phyloP scores from a whole-genome alignment of 2,888 invertebrate species.

The Tribolium freemani region DNA sequence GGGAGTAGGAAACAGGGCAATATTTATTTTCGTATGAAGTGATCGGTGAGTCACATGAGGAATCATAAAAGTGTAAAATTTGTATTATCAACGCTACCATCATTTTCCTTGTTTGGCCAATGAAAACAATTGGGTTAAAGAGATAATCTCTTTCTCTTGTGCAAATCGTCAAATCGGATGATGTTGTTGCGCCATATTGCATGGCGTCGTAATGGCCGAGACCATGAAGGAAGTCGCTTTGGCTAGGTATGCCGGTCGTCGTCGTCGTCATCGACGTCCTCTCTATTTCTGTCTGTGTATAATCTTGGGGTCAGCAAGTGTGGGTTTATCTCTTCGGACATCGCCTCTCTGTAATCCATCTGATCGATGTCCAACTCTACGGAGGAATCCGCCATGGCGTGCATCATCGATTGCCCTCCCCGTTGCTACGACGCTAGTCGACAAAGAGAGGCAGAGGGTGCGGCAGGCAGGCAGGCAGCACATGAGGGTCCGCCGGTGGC shows the following conservation, averaged over 20 bases:
- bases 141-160: slow-evolving; percentile 7
- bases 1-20: background rate
- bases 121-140: slow-evolving; percentile 6
- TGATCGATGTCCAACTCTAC: slow-evolving; percentile 1
- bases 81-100: background rate
- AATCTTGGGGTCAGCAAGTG: background rate
- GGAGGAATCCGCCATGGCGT: slow-evolving; percentile 36
- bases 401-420: slow-evolving; percentile 44
- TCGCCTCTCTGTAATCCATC: background rate
- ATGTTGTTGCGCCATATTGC: background rate
- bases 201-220: background rate
- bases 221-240: background rate
- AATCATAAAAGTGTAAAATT: background rate
- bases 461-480: slow-evolving; percentile 35
- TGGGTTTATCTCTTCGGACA: background rate
- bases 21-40: background rate
- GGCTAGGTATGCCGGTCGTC: background rate
- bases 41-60: background rate
- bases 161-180: background rate
- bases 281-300: background rate
- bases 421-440: slow-evolving; percentile 36
- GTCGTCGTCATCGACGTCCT: background rate
- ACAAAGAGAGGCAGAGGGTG: slow-evolving; percentile 42
- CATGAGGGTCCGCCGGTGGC: slow-evolving; percentile 40
- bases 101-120: slow-evolving; percentile 7